Base-by-base conservation (phyloP, 1,140 invertebrate species). In the Lordiphosa collinella region DNA sequence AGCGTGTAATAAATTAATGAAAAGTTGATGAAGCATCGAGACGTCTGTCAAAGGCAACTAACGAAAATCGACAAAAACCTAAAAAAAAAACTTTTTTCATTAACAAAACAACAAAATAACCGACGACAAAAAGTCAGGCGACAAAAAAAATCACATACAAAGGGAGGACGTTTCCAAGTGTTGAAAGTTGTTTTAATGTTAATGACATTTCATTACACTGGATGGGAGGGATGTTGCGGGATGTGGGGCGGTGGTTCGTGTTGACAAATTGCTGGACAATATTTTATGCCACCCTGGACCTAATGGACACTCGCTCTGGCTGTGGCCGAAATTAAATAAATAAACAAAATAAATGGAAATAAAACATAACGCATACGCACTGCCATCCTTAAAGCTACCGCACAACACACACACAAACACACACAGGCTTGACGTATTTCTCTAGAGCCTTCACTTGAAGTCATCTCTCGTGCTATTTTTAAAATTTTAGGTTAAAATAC, bases 401-500 rank as follows among this genome's bases (percentile, higher is more conserved):
- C 11, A 29, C 31, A 38, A 31, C 31, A 22, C 29, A 41, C 12
- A 35, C 22, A 34, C 12, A 35, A 13, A 34, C 22, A 25, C 31
- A 44, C 58, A 49, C 50, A 47, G 25, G 29, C n/a, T 25, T 41
- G 22, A 43, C 43, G 53, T 65, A 66, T 68, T 67, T 57, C 69
- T 74, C 70, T 73, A 61, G 69, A 66, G 70, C 69, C 66, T 67
- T 52, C 58, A 54, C 70, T 74, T 74, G 49, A 62, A 52, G 58
- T 47, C 50, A 22, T 40, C 31, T 46, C 31, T 44, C 70, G 72
- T 75, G 73, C 73, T 76, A 76, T 76, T 76, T 76, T 76, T 76
- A 76, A 70, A 58, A 78, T 76, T 76, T 76, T 76, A 76, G 73
- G 73, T 76, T 76, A 76, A 76, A 76, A 76, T 76, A 76, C 73